Base-by-base conservation (phyloP, 1,140 invertebrate species). In the Andrena cerasifolii region DNA sequence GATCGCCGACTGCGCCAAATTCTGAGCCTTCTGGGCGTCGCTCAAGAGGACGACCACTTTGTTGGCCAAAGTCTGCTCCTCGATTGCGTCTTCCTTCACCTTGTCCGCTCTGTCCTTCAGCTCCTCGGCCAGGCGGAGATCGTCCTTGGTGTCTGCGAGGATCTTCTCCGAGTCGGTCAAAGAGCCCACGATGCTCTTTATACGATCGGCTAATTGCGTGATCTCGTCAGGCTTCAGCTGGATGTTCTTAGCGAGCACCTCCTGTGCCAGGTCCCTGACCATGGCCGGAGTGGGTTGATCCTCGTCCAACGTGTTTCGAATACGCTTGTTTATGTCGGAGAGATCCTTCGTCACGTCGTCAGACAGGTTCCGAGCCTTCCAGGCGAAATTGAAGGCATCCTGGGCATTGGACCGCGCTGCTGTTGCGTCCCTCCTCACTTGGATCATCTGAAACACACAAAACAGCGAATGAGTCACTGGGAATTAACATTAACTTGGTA, bases 111-210 rank as follows among this genome's bases (percentile, higher is more conserved):
- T 93, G 67, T 94, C 90, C 88, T 98, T 97, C 0, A 99, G 93
- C 7, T 93, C 85, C 83, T 96, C 95, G 0, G 98, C 98, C 80
- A 93, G 92, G 31, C 94, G 91, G 58, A 98, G 91, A 91, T 98
- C 97, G 40, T 95, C 94, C 63, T 95, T 94, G 0, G 98, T 99
- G 59, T 96, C 98, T 28, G 94, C 93, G 49, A 99, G 95, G 85
- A 99, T 99, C 75, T 94, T 94, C 85, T 99, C 97, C 72, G 98
- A 98, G 89, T 99, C 95, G 40, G 96, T 98, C 6, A 99, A 92
- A 10, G 96, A 96, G 3, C 95, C 94, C 7, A 99, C 96, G 8
- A 97, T 98, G 21, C 95, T 93, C 87, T 97, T 97, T 66, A 99
- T 99, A 84, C 96, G 93, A 49, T 95, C 93, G 3, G 98, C 97